Base-by-base conservation (phyloP, 2,888 invertebrate genomes). In the Acleris emargana region DNA sequence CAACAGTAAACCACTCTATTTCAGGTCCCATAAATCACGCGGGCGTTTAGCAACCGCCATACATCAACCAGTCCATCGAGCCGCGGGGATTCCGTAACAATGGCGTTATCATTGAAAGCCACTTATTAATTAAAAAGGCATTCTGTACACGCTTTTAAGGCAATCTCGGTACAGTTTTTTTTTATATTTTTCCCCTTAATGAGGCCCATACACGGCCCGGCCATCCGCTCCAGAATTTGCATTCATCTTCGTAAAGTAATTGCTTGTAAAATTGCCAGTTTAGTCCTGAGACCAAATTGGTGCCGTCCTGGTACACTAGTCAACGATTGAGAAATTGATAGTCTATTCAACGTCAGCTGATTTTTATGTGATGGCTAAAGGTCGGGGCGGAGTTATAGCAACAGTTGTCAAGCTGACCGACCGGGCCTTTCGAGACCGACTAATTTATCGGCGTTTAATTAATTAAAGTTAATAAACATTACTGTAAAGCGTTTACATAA, bases 171-270 rank as follows among this genome's bases (percentile, higher is more conserved):
- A 78, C 77, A 68, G 73, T 84, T 88, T 88, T 86, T 88, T 88
- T 38, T 81, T 73, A 79, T 54, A 54, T 54, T 68, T 68, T 64
- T 25, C 25, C 73, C 78, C 80, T 83, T 91, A 91, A 91, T 90
- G 89, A 91, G 83, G 83, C 73, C 91, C 91, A 79, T 88, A 88
- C 78, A 86, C 69, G 89, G 89, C 62, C 64, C 67, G 72, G 62
- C 70, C 72, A 78, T 76, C 75, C 82, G 84, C 81, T 87, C 84
- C 88, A 86, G 88, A 86, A 87, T 88, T 82, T 88, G 82, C 86
- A 88, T 87, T 82, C 84, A 86, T 82, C 76, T 73, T 76, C 74
- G 72, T 80, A 79, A 78, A 76, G 78, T 79, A 80, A 82, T 82
- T 81, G 76, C 76, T 72, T 71, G 76, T 72, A 64, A 76, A 75